Conservation (phyloP, 2,113 vertebrate genomes). For the Strigops habroptila region DNA sequence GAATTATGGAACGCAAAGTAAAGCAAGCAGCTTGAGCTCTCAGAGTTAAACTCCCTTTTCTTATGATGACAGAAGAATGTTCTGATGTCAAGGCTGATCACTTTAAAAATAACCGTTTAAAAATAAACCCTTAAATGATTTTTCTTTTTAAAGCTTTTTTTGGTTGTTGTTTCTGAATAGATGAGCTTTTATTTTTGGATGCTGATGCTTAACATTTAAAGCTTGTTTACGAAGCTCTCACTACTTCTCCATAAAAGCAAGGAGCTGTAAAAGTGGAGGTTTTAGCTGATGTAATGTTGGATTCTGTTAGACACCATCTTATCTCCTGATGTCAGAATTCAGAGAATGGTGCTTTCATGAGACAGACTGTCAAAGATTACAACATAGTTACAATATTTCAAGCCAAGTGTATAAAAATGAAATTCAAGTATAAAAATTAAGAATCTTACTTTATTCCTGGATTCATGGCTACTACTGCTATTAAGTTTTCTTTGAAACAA, state of each 20-base stretch:
- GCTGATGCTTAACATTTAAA: neutral
- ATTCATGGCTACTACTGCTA: neutral
- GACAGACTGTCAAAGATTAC: neutral
- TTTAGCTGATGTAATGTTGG: neutral
- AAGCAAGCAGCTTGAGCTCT: neutral
- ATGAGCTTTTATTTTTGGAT: constrained; percentile 30
- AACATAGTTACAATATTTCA: neutral
- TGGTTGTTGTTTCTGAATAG: neutral
- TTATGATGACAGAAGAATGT: constrained; percentile 15
- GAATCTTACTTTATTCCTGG: neutral
- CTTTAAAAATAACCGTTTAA: constrained; percentile 43
- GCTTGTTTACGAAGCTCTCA: neutral
- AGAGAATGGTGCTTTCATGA: neutral
- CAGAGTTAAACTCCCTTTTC: constrained; percentile 8
- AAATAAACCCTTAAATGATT: constrained; percentile 25
- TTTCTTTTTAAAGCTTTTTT: constrained; percentile 27
- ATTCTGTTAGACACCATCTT: neutral
- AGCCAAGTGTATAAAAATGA: neutral
- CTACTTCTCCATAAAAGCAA: neutral
- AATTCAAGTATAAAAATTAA: neutral
- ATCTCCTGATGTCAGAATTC: neutral
- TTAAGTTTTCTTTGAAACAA: neutral
- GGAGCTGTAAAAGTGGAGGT: neutral
- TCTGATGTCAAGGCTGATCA: constrained; percentile 23
- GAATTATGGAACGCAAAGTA: neutral